Base-by-base conservation (phyloP, 2,888 invertebrate genomes). In the Lysandra coridon region DNA sequence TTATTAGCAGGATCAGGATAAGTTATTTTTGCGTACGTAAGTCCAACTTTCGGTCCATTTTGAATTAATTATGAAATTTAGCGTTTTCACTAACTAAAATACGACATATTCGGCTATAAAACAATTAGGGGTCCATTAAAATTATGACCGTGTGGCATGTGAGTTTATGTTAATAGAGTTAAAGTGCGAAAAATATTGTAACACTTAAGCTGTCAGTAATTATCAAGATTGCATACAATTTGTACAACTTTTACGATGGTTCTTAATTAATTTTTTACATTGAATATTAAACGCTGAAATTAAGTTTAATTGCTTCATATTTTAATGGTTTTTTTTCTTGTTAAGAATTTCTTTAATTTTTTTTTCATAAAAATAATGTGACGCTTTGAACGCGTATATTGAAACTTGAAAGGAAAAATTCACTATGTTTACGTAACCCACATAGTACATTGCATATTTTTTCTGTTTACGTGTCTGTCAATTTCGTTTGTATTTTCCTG, bases 131-230 rank as follows among this genome's bases (percentile, higher is more conserved):
- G 23, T 30, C 30, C 64, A 64, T 64, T 64, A 64, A 64, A 64
- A 37, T 69, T 69, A 69, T 69, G 69, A 37, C 14, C 69, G 69
- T 37, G 5, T 37, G 14, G 69, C 69, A 69, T 69, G 69, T 33
- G 17, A 69, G 33, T 69, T 62, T 62, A 69, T 69, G 69, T 37
- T 14, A 69, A 69, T 69, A 4, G 69, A 69, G 17, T 37, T 69
- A 69, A 69, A 69, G 33, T 69, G 69, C 69, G 69, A 69, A 69
- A 69, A 37, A 69, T 69, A 69, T 37, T 69, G 69, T 69, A 37
- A 69, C 33, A 69, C 33, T 37, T 37, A 69, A 37, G 12, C 30
- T 69, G 69, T 69, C 69, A 33, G 69, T 69, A 69, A 69, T 33
- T 5, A 69, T 69, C 69, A 37, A 69, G 69, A 69, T 69, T 37